phyloP scores from a whole-genome alignment of 2,797 vertebrate genomes.

The Hafferia zeledoni region DNA sequence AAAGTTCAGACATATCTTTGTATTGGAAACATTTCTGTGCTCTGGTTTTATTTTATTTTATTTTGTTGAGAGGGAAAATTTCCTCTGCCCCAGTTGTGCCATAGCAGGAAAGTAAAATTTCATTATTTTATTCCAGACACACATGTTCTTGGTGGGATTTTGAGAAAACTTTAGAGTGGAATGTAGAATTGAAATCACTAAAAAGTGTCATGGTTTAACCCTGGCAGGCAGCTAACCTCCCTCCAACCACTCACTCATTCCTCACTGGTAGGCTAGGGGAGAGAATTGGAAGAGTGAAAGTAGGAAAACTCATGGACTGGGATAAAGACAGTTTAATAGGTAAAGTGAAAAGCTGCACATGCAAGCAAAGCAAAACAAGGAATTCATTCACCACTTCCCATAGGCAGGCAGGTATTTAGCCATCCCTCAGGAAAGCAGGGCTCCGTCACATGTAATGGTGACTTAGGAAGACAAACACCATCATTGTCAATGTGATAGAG shows the following conservation, averaged over 20 bases:
- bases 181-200: not conserved
- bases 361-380: not conserved
- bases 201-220: not conserved
- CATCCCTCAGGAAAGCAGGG: not conserved
- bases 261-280: rapidly evolving
- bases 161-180: not conserved
- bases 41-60: not conserved
- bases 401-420: not conserved
- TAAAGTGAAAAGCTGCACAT: not conserved
- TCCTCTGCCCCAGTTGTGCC: not conserved
- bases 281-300: not conserved
- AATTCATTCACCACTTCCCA: not conserved
- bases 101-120: not conserved
- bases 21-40: not conserved
- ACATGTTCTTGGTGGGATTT: not conserved
- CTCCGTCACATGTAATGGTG: rapidly evolving
- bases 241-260: rapidly evolving
- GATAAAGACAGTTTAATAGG: not conserved
- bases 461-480: rapidly evolving
- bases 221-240: not conserved
- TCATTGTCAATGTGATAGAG: too few species aligned
- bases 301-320: not conserved
- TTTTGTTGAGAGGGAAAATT: not conserved
- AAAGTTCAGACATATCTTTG: slow-evolving; percentile 28
- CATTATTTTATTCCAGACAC: not conserved